These are phyloP conservation scores for Cephus spinipes DNA, from an alignment of 2,888 invertebrate species.

Conservation along the genomic window DNA sequence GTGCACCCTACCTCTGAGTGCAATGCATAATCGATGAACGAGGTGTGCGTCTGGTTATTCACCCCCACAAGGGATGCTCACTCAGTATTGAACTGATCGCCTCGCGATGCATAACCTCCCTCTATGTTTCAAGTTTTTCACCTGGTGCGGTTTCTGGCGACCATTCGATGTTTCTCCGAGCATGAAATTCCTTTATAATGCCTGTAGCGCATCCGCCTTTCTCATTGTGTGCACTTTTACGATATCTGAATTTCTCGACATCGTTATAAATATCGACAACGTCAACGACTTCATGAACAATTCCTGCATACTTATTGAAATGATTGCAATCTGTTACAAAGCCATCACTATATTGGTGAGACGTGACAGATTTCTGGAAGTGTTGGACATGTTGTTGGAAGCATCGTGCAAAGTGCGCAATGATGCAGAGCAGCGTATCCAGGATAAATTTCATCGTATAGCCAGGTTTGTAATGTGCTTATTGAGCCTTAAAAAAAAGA, in stretches of 20 bases:
- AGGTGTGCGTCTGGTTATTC: no score
- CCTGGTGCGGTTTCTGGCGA: no score
- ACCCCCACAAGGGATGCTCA: no score
- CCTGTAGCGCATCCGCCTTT: conserved; percentile 17
- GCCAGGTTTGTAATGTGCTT: no score
- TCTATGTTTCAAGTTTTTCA: no score
- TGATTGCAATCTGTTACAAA: conserved; percentile 22
- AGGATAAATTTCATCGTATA: conserved; percentile 6
- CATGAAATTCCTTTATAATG: conserved; percentile 11
- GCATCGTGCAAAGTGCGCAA: conserved; percentile 15
- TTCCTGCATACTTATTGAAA: conserved; percentile 13
- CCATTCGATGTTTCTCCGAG: no score
- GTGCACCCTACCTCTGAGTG: no score
- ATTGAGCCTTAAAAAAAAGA: no score
- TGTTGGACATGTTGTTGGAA: conserved; percentile 17
- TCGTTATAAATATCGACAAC: conserved; percentile 26
- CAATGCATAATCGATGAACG: no score
- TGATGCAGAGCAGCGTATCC: conserved; percentile 19
- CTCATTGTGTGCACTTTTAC: conserved; percentile 1
- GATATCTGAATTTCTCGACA: conserved; percentile 21
- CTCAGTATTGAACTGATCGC: no score
- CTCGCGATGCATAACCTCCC: no score
- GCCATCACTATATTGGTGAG: neutral
- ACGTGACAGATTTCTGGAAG: conserved; percentile 5
- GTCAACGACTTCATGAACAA: conserved; percentile 30